Conservation (phyloP, 2,888 invertebrate genomes). For the Caenorhabditis panamensis region DNA sequence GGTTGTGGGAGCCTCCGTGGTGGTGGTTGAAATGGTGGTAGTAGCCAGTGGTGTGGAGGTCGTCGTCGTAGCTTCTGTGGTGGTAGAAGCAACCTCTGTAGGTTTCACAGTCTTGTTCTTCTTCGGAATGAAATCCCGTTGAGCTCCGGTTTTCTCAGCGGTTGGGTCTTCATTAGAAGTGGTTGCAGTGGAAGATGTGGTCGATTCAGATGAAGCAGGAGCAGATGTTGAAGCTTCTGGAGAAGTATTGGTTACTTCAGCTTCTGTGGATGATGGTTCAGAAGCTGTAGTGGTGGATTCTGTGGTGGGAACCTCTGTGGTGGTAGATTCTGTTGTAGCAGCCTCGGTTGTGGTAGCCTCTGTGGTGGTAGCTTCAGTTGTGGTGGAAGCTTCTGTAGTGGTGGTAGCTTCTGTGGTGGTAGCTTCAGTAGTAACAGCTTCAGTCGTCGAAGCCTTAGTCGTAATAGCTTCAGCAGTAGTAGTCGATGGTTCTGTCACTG, state of each 20-base stretch:
- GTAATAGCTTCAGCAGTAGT: conserved; percentile 10
- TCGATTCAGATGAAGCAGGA: background rate
- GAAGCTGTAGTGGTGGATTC: conserved; percentile 22
- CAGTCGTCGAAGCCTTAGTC: background rate
- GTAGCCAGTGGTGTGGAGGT: conserved; percentile 5
- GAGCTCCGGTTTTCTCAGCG: conserved; percentile 18
- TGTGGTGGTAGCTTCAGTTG: conserved; percentile 13
- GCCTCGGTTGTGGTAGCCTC: conserved; percentile 9
- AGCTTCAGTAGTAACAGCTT: background rate
- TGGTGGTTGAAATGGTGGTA: conserved; percentile 14
- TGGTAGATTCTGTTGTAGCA: conserved; percentile 13
- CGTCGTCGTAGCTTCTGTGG: conserved; percentile 21
- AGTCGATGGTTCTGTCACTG: conserved; percentile 16
- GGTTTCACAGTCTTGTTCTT: conserved; percentile 38
- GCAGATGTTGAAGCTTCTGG: background rate
- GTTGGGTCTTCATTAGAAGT: conserved; percentile 4
- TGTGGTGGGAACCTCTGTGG: conserved; percentile 5
- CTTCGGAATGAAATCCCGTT: conserved; percentile 43
- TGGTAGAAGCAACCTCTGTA: conserved; percentile 8
- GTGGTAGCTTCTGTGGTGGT: conserved; percentile 3
- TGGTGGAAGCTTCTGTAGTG: background rate
- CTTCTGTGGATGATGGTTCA: background rate
- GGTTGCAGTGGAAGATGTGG: background rate
- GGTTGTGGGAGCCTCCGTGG: conserved; percentile 8
- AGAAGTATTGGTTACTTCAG: background rate